These are phyloP conservation scores for Rotaria magnacalcarata DNA, from an alignment of 2,888 invertebrate species.

Conservation along the genomic window DNA sequence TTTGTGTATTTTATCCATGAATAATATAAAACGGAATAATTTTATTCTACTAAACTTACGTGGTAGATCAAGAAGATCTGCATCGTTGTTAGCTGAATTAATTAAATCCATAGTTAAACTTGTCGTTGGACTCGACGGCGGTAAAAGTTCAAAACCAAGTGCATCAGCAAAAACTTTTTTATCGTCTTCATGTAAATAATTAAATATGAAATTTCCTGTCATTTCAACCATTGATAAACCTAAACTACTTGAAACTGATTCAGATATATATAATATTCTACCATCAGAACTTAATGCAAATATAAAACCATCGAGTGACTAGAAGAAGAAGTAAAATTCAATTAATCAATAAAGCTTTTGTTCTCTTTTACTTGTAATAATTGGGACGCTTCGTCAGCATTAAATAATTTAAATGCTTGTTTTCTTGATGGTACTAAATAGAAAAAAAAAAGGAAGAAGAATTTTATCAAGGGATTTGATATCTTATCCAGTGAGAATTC, in stretches of 20 bases:
- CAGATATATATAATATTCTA: conserved; percentile 38
- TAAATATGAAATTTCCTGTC: conserved; percentile 25
- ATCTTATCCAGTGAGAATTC: conserved; percentile 26
- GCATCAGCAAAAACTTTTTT: conserved; percentile 22
- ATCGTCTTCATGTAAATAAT: conserved; percentile 36
- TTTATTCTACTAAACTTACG: background rate
- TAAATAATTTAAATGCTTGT: conserved; percentile 23
- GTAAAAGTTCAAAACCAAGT: conserved; percentile 23
- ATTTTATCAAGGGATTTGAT: background rate
- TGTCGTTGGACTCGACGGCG: background rate
- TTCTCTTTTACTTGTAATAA: conserved; percentile 4
- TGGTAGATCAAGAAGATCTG: background rate
- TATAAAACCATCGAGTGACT: conserved; percentile 34
- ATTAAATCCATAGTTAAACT: conserved; percentile 9
- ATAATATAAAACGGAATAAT: background rate
- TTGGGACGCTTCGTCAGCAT: conserved; percentile 16
- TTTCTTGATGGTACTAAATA: conserved; percentile 35
- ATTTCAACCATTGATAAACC: conserved; percentile 36
- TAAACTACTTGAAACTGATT: conserved; percentile 23
- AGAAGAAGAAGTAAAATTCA: background rate
- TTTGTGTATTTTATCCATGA: background rate
- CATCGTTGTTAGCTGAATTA: background rate
- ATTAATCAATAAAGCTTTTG: background rate
- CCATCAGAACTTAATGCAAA: conserved; percentile 27
- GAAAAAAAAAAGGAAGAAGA: background rate